Base-by-base conservation (phyloP, 2,888 invertebrate species). In the Sipha maydis region DNA sequence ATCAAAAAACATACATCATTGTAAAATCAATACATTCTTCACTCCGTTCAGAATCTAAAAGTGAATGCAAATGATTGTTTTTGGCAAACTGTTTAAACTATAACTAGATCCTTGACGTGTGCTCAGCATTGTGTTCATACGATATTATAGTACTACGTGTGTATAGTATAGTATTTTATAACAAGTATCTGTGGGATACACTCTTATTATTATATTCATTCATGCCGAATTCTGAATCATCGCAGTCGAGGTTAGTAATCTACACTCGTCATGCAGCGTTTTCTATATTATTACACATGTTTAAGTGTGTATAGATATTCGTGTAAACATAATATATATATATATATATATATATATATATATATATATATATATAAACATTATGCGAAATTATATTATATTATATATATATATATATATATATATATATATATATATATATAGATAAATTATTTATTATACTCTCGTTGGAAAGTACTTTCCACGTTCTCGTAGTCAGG, bases 391-490 rank as follows among this genome's bases (percentile, higher is more conserved):
- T 83, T 61, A 61, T 21, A 56, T 80, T 80, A 38, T 19, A n/a
- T 21, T 69, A 28, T 25, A 21, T 41, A 25, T 41, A 41, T 38
- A n/a, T 28, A 25, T 14, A 78, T 19, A 14, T 19, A 28, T 8
- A 17, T 69, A 28, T 71, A n/a, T n/a, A n/a, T n/a, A n/a, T n/a
- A n/a, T n/a, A n/a, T n/a, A n/a, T n/a, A 21, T 31, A 28, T 17
- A 41, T 14, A 71, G 28, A 54, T 31, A 61, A 21, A 69, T 67
- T 71, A 71, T 25, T n/a, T n/a, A 41, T 38, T 85, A 77, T 69
- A 79, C 79, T 85, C 77, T 69, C 78, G 85, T 71, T 85, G 85
- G 79, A 79, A 79, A 79, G 79, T 79, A 86, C 86, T 86, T 86
- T 79, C 71, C 79, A 73, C 61, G 71, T 71, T 79, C 69, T 38